Conservation (phyloP, 2,113 vertebrate genomes). For the Coptodon bakossiorum region DNA sequence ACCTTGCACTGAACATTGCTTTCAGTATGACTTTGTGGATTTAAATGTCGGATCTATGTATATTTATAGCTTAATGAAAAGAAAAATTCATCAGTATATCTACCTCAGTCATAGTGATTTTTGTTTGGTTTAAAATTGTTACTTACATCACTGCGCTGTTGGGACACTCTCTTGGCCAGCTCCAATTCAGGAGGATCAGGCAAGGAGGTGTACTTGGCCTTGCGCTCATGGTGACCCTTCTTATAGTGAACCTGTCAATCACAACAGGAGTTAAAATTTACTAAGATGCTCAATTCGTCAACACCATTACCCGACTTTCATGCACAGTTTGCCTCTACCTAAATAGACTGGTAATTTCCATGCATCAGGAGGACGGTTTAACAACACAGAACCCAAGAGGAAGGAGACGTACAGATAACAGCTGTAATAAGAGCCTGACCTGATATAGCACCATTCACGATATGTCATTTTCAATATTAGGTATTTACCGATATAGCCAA, state of each 20-base stretch:
- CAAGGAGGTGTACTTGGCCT: conserved; percentile 84
- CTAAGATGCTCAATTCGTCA: neutral
- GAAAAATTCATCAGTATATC: neutral
- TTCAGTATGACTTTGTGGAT: neutral
- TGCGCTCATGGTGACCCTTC: conserved; percentile 83
- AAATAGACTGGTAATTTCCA: neutral
- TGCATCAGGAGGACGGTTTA: neutral
- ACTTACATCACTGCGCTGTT: conserved; percentile 91
- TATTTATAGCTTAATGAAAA: neutral
- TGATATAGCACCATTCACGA: neutral
- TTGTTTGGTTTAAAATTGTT: neutral
- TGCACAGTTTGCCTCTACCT: neutral
- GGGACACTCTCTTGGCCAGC: conserved; percentile 82
- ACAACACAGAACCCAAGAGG: neutral
- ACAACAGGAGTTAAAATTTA: neutral
- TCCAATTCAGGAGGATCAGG: conserved; percentile 86
- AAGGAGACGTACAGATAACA: neutral
- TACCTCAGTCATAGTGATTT: neutral
- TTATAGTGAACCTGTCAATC: conserved; percentile 85
- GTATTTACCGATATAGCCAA: neutral
- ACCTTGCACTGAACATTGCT: neutral
- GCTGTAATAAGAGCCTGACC: neutral
- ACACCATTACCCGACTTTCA: neutral
- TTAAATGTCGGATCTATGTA: neutral
- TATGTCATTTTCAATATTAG: neutral